Base-by-base conservation (phyloP, 2,113 vertebrate species). In the Oncorhynchus gorbuscha region DNA sequence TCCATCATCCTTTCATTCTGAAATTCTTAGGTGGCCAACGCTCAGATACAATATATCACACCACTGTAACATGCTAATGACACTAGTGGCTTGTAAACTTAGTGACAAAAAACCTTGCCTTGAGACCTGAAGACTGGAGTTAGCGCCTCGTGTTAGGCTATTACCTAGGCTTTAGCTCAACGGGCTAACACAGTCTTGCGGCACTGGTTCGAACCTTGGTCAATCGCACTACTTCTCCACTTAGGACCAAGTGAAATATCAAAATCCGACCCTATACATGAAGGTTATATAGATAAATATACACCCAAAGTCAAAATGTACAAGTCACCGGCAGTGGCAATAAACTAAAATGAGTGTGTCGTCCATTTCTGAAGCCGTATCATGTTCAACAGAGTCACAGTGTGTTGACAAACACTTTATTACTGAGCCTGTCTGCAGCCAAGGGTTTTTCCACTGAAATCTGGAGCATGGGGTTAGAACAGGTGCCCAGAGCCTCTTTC, bases 361-460 rank as follows among this genome's bases (percentile, higher is more conserved):
- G 45, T 58, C 28, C 74, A 80, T 85, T 89, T 90, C 83, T 77
- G 74, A 78, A 72, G 73, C 70, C 69, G 78, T 87, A 82, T 85
- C 80, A 22, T 71, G 81, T 91, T 87, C 76, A 24, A 80, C 81
- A 80, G 49, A 51, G 49, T 39, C 78, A 69, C 79, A 71, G 79
- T 79, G 83, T 89, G 89, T 92, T 91, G 88, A 91, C 86, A 92
- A 91, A 92, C 90, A 89, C 83, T 82, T 88, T 79, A 85, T 82
- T 78, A 80, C 79, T 72, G 24, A 13, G n/a, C 82, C 71, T 77
- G 80, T 72, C 39, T 72, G 72, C 73, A 48, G 74, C 49, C 8
- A 66, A 39, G 1, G 75, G 81, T 84, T 89, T 88, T 89, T 88
- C 87, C 85, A 74, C 73, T 85, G 82, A 92, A 91, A 89, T 77